Percentiles rank a stretch among this genome's conserved stretches.
Conservation (phyloP, 2,888 invertebrate genomes). For the Branchinecta sandiegonensis region DNA sequence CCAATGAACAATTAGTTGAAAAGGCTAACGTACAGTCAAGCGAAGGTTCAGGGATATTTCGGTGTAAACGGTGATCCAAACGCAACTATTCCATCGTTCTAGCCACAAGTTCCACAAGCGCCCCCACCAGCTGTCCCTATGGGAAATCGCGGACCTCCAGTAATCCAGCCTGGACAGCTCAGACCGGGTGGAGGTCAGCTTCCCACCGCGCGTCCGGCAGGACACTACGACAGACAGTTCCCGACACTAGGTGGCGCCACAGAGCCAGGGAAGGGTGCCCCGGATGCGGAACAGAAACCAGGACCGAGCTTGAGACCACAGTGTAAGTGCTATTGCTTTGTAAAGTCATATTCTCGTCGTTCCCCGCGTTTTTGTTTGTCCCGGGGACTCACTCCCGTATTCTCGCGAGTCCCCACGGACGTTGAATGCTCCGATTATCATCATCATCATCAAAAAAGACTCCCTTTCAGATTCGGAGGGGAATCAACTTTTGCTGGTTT, state of each 20-base stretch:
- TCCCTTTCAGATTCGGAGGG: too few relatives aligned
- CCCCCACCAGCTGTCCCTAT: neutral
- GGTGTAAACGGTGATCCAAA: too few relatives aligned
- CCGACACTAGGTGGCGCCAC: neutral
- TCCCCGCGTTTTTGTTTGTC: too few relatives aligned
- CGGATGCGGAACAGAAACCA: slow-evolving; percentile 9
- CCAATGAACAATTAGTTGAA: too few relatives aligned
- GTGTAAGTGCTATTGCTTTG: neutral
- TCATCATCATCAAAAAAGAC: too few relatives aligned
- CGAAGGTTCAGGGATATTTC: too few relatives aligned
- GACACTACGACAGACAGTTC: slow-evolving; percentile 9
- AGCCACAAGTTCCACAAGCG: slow-evolving; percentile 13
- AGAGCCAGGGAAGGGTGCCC: neutral
- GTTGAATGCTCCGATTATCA: too few relatives aligned
- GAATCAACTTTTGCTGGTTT: too few relatives aligned
- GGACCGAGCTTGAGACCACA: neutral
- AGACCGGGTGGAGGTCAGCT: slow-evolving; percentile 14
- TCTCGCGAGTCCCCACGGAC: too few relatives aligned
- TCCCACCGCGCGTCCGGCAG: neutral
- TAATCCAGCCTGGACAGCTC: neutral
- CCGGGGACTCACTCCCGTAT: too few relatives aligned
- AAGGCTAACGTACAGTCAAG: too few relatives aligned
- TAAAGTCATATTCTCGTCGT: too few relatives aligned
- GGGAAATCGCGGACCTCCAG: neutral
- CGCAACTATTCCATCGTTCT: neutral